Percentiles rank a stretch among this genome's conserved stretches.
Evolutionary conservation across 2,113 vertebrate species (phyloP).

Genomic region (Protomyctophum bolini): DNA sequence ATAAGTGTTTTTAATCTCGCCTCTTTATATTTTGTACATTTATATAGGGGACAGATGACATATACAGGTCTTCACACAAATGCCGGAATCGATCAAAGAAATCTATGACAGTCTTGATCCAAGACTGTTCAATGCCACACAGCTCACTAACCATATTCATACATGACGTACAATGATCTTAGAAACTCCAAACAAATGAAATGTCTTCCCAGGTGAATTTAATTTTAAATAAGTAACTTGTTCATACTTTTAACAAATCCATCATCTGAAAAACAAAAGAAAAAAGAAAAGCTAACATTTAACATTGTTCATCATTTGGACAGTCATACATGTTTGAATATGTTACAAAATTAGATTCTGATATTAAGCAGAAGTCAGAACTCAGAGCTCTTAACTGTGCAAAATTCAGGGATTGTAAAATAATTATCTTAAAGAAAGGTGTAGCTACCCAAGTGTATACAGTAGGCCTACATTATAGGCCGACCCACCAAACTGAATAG

Average conservation of each 20-base stretch:
- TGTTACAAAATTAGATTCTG: conserved; percentile 66
- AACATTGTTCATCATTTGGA: conserved; percentile 60
- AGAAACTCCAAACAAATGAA: conserved; percentile 7
- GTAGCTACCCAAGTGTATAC: not conserved
- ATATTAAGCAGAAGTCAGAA: conserved; percentile 62
- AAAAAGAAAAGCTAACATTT: conserved; percentile 61
- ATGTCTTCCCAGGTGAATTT: conserved; percentile 53
- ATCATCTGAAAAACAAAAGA: conserved; percentile 58
- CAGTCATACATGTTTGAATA: conserved; percentile 58
- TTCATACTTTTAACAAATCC: conserved; percentile 62
- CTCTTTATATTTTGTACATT: too few relatives aligned
- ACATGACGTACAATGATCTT: not conserved
- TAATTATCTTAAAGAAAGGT: conserved; percentile 24
- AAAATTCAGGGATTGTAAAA: conserved; percentile 34
- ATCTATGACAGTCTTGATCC: not conserved
- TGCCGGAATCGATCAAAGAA: not conserved
- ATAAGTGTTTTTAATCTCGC: too few relatives aligned
- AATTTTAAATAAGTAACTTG: conserved; percentile 40
- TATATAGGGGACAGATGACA: too few relatives aligned
- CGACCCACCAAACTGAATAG: conserved; percentile 12
- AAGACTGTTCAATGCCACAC: not conserved
- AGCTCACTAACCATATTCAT: not conserved
- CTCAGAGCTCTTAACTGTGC: not conserved
- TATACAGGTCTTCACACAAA: not conserved
- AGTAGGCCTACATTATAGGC: not conserved